Evolutionary conservation across 2,797 vertebrate species (phyloP), one percentile per base, ranked within the genome.

Genomic region (Oreochromis mossambicus): DNA sequence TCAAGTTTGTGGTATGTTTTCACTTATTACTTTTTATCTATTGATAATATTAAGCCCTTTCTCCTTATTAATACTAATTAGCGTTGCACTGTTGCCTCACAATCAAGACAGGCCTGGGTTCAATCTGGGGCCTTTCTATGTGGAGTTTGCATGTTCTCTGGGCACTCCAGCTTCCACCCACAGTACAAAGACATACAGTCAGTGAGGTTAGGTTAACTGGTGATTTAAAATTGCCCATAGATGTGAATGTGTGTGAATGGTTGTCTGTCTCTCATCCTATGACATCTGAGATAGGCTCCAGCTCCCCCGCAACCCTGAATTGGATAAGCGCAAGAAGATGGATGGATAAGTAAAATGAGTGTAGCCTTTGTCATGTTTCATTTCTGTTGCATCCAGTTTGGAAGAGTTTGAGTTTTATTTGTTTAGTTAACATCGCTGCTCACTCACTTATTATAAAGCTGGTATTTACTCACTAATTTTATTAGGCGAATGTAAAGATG

Each of bases 71-170:
- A 63, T 63, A 36, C 10, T 63, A 63, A 36, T 63, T 36, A 36
- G 58, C 4, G 0, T 63, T 36, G 58, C 32, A 63, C 32, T 63
- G 6, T 63, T 63, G 32, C 58, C 1, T 36, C 32, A n/a, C 0
- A 5, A 63, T 63, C 32, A 36, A 63, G 32, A 8, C 2, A 0
- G 32, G 0, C 0, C 32, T n/a, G 58, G 58, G 17, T 63, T 63
- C 17, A 63, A 36, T 63, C 10, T 36, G 32, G 32, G 32, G 52
- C 11, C 21, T 54, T 24, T 4, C 52, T 54, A 12, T 54, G 52
- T 54, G 52, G 58, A 36, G 10, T 63, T 63, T 63, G 32, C 32
- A 63, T 63, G 58, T 63, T 63, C 17, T 63, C 58, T n/a, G 17
- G 58, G 17, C 1, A 36, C 32, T 63, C 32, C 58, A 63, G 58